These are phyloP conservation scores for Battus philenor DNA, from an alignment of 1,140 invertebrate genomes.

Conservation along the genomic window DNA sequence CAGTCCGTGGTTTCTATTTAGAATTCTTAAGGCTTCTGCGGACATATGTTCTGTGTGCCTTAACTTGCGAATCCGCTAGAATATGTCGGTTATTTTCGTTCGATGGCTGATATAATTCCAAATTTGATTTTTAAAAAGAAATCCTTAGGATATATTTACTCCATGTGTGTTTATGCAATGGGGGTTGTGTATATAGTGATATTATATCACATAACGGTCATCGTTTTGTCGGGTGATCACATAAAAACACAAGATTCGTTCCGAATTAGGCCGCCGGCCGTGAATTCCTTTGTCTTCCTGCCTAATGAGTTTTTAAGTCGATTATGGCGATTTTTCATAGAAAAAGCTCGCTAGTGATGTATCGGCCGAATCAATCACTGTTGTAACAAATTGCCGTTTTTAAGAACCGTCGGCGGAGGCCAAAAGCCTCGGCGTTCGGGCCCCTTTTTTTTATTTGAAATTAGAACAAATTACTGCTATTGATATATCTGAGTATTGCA, in stretches of 20 bases:
- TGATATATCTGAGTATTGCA: conserved; percentile 9
- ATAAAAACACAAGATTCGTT: conserved; percentile 54
- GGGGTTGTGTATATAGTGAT: no score
- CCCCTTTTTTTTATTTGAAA: conserved; percentile 6
- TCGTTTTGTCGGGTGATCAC: conserved; percentile 22
- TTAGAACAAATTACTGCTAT: conserved; percentile 6
- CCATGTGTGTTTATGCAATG: no score
- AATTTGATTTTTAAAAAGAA: no score
- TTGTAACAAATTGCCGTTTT: conserved; percentile 58
- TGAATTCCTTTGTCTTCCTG: conserved; percentile 67
- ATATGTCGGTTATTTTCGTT: no score
- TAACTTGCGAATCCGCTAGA: no score
- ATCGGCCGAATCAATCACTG: conserved; percentile 71
- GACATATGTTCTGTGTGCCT: no score
- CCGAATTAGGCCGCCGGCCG: conserved; percentile 68
- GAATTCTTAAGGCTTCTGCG: no score
- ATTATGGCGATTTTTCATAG: conserved; percentile 75
- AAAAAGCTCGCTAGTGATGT: conserved; percentile 73
- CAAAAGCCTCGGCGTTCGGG: conserved; percentile 21
- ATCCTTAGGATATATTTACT: no score
- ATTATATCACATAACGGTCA: no score
- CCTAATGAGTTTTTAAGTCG: conserved; percentile 75
- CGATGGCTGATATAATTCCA: no score
- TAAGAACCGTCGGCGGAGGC: conserved; percentile 32
- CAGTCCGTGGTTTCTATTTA: no score